Evolutionary conservation across 2,888 invertebrate species (phyloP).

Genomic region (Ochropleura plecta): DNA sequence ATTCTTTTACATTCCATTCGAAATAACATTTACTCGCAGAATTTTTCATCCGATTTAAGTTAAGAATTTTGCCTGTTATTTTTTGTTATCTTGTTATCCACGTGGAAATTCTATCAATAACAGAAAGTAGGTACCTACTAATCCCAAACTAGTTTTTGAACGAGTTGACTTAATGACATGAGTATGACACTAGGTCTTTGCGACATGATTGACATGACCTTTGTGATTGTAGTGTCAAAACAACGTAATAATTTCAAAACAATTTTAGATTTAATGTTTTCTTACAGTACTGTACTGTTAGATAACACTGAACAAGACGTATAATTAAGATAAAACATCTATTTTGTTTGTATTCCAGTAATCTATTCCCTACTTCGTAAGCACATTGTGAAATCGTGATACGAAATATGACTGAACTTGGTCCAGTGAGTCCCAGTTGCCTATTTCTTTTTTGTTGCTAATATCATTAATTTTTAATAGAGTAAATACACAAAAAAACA

Average conservation of each 20-base stretch:
- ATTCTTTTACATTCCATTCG: not conserved
- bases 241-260: not conserved
- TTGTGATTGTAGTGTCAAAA: conserved; percentile 4
- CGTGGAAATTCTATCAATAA: not conserved
- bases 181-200: no score
- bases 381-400: conserved; percentile 7
- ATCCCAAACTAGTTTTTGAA: conserved; percentile 1
- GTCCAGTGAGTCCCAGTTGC: conserved; percentile 68
- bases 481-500: not conserved
- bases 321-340: conserved; percentile 17
- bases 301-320: conserved; percentile 40
- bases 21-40: not conserved
- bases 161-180: conserved; percentile 18
- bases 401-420: conserved; percentile 67
- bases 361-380: not conserved
- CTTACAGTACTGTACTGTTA: not conserved
- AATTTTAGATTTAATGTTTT: not conserved
- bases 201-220: conserved; percentile 17
- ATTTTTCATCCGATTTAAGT: not conserved
- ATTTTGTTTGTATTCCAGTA: conserved; percentile 8
- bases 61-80: no score
- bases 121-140: not conserved
- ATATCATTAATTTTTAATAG: not conserved
- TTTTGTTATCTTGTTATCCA: not conserved
- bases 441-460: not conserved